These are phyloP conservation scores for Mixornis gularis DNA, from an alignment of 2,113 vertebrate genomes.

Conservation along the genomic window DNA sequence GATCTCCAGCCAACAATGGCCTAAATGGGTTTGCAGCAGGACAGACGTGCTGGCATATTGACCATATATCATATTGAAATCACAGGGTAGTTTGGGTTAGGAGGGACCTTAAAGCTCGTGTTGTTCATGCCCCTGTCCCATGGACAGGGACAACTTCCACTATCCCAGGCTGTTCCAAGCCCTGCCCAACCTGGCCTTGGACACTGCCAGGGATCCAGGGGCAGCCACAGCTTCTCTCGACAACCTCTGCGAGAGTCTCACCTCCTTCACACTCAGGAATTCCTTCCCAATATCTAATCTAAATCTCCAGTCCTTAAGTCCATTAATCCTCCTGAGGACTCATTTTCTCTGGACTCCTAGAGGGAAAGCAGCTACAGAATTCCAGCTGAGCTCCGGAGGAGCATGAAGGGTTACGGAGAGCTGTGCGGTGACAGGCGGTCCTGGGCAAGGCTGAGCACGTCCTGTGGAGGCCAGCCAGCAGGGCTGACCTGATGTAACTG, in stretches of 20 bases:
- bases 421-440: not conserved
- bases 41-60: fast-evolving
- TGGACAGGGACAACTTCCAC: not conserved
- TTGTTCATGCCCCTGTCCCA: not conserved
- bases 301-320: not conserved
- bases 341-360: not conserved
- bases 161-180: not conserved
- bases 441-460: not conserved
- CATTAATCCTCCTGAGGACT: not conserved
- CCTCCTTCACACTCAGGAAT: not conserved
- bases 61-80: fast-evolving
- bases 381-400: not conserved
- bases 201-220: not conserved
- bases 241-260: fast-evolving
- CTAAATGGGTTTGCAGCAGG: not conserved
- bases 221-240: not conserved
- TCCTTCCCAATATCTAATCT: fast-evolving
- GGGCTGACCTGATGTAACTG: slow-evolving; percentile 22
- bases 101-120: not conserved
- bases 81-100: not conserved
- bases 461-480: slow-evolving; percentile 3
- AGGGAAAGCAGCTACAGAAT: fast-evolving
- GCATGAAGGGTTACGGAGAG: not conserved
- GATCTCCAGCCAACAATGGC: fast-evolving
- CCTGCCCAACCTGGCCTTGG: fast-evolving